Percentiles rank a stretch among this genome's conserved stretches.
Evolutionary conservation across 2,888 invertebrate species (phyloP).

Genomic region (Microchrysa polita): DNA sequence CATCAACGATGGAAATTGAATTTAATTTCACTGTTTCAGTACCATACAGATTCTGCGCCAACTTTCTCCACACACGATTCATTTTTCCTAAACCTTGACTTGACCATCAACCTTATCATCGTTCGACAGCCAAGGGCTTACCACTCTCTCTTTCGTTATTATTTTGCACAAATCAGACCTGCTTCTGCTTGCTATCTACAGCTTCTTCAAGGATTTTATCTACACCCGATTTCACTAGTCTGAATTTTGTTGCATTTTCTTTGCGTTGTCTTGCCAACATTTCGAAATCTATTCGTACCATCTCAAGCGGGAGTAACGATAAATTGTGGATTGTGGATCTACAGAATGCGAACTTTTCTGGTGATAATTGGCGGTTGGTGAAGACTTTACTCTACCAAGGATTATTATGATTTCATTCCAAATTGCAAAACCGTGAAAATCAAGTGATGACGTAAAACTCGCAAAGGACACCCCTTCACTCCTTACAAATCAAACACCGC

Average conservation of each 20-base stretch:
- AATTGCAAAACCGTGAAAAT: no score
- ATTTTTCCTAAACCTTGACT: conserved; percentile 16
- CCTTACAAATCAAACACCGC: no score
- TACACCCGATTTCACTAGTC: background rate
- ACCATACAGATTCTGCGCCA: conserved; percentile 36
- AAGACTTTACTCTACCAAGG: no score
- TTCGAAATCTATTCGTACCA: no score
- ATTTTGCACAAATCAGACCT: background rate
- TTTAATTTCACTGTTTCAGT: conserved; percentile 24
- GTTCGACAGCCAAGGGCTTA: conserved; percentile 19
- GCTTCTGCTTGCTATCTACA: background rate
- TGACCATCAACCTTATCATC: conserved; percentile 25
- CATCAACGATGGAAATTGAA: conserved; percentile 7
- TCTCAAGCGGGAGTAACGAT: no score
- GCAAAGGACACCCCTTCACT: no score
- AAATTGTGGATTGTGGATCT: no score
- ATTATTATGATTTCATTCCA: no score
- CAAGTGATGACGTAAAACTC: no score
- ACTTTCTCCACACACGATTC: conserved; percentile 22
- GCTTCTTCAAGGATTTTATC: background rate
- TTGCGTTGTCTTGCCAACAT: no score
- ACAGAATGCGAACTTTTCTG: no score
- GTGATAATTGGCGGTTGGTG: no score
- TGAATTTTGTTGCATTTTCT: background rate
- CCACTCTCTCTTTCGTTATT: conserved; percentile 36